Percentiles rank a stretch among this genome's conserved stretches.
Conservation (phyloP, 2,888 invertebrate genomes). For the Gerosis bhagava region DNA sequence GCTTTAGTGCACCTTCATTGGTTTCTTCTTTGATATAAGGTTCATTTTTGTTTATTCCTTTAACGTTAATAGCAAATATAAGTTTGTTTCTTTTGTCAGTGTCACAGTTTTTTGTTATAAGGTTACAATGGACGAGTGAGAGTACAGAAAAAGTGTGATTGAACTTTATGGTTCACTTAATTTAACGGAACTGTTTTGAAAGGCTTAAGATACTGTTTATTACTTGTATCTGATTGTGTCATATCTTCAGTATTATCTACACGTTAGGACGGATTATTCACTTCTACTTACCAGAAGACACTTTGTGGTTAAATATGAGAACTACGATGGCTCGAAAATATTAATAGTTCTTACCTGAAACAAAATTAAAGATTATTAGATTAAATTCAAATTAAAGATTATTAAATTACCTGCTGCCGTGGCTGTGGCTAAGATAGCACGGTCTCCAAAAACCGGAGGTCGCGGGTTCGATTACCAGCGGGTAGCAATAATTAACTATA, state of each 20-base stretch:
- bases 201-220: constrained; percentile 20
- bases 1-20: constrained; percentile 6
- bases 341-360: constrained; percentile 33
- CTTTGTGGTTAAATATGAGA: neutral
- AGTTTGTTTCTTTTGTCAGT: constrained; percentile 41
- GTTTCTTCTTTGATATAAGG: constrained; percentile 37
- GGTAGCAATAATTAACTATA: no score
- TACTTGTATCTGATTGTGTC: constrained; percentile 19
- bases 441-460: no score
- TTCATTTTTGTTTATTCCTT: constrained; percentile 30
- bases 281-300: constrained; percentile 2
- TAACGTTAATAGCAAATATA: constrained; percentile 24
- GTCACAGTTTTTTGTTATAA: constrained; percentile 53
- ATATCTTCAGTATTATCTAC: constrained; percentile 2
- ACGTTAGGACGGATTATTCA: neutral
- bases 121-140: constrained; percentile 47
- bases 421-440: no score
- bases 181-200: constrained; percentile 40
- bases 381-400: neutral
- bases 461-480: no score
- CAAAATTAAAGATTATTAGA: neutral
- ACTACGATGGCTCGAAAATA: neutral
- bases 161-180: constrained; percentile 63
- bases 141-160: constrained; percentile 50
- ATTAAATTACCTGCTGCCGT: no score